Evolutionary conservation across 2,888 invertebrate species (phyloP).

Genomic region (Pachliopta kotzebuea): DNA sequence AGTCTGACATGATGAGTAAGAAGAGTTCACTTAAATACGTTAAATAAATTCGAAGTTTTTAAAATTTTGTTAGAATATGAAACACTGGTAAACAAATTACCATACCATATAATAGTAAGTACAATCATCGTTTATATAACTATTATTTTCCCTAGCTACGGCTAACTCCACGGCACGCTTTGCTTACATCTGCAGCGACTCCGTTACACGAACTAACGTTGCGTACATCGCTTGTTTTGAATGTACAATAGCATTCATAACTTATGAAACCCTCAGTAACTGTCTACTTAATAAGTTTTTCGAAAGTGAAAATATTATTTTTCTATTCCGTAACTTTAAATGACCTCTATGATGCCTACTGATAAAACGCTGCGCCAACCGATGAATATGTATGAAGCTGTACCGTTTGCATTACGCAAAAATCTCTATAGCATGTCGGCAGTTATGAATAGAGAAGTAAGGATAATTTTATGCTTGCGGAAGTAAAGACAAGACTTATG

Average conservation of each 20-base stretch:
- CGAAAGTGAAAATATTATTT: constrained; percentile 19
- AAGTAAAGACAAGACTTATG: constrained; percentile 8
- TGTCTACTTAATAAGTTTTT: constrained; percentile 10
- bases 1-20: no score
- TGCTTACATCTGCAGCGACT: neutral
- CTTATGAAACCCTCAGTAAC: neutral
- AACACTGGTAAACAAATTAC: constrained; percentile 9
- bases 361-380: constrained; percentile 12
- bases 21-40: no score
- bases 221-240: constrained; percentile 3
- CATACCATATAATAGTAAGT: no score
- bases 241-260: neutral
- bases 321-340: constrained; percentile 18
- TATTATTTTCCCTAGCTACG: constrained; percentile 17
- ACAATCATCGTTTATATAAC: constrained; percentile 23
- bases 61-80: neutral
- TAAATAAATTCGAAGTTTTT: neutral
- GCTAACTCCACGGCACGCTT: constrained; percentile 4
- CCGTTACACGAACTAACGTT: constrained; percentile 2
- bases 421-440: constrained; percentile 4
- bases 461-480: constrained; percentile 12
- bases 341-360: constrained; percentile 18
- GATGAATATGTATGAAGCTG: constrained; percentile 22
- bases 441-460: constrained; percentile 4
- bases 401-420: constrained; percentile 13